phyloP scores from a whole-genome alignment of 2,888 invertebrate species.

The Pediacus dermestoides region DNA sequence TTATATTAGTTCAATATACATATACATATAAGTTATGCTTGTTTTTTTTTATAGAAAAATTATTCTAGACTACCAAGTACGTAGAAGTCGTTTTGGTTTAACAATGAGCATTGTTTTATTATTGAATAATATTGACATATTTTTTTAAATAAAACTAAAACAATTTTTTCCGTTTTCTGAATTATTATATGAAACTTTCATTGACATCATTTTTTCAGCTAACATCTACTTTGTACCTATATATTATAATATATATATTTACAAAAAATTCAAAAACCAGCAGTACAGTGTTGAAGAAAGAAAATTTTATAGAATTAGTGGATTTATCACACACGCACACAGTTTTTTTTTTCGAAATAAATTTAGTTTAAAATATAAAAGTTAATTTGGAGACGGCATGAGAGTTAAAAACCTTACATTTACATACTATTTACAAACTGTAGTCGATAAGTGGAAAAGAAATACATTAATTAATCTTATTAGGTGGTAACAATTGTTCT shows the following conservation, averaged over 20 bases:
- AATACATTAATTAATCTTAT: too few species aligned
- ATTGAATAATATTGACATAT: conserved; percentile 17
- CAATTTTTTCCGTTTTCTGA: conserved; percentile 20
- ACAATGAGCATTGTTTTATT: conserved; percentile 25
- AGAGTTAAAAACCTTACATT: too few species aligned
- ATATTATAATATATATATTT: conserved; percentile 27
- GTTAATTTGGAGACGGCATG: too few species aligned
- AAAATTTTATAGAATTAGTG: background rate
- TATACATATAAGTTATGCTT: conserved; percentile 34
- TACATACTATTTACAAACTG: too few species aligned
- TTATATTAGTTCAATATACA: conserved; percentile 36
- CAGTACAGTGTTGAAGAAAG: too few species aligned
- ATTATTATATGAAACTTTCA: conserved; percentile 32
- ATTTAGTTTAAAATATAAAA: too few species aligned
- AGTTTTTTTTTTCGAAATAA: too few species aligned
- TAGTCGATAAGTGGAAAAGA: too few species aligned
- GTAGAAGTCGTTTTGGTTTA: conserved; percentile 30
- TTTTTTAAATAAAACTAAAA: conserved; percentile 9
- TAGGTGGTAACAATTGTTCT: too few species aligned
- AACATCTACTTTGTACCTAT: conserved; percentile 37
- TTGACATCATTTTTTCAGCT: conserved; percentile 29
- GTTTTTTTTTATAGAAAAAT: conserved; percentile 25
- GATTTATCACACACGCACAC: conserved; percentile 30
- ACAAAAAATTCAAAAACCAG: conserved; percentile 26
- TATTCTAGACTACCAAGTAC: conserved; percentile 24